Conservation (phyloP, 1,140 invertebrate species). For the Zaprionus africanus region DNA sequence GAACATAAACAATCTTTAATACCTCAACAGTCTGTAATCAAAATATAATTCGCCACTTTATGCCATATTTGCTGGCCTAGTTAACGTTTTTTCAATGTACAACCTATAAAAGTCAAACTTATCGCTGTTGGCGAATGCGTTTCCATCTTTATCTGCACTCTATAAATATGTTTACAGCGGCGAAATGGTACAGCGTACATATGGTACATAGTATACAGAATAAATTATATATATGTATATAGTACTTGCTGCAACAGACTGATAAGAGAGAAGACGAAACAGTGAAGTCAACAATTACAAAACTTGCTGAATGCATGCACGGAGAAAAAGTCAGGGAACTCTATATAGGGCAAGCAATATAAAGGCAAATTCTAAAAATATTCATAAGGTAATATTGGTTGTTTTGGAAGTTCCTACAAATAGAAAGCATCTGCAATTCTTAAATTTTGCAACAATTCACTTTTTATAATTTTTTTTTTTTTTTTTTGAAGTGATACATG, state of each 20-base stretch:
- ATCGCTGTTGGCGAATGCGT: background rate
- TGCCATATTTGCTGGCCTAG: background rate
- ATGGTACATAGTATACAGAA: background rate
- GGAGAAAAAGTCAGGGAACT: background rate
- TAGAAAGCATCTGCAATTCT: background rate
- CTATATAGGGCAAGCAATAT: background rate
- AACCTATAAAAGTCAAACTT: background rate
- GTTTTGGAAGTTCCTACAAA: background rate
- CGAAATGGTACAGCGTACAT: background rate
- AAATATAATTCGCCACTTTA: background rate
- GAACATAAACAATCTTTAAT: background rate
- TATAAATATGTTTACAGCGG: background rate
- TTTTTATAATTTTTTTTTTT: background rate
- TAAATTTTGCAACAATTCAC: background rate
- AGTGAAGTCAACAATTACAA: background rate
- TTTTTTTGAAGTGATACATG: background rate
- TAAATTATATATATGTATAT: background rate
- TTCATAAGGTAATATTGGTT: background rate
- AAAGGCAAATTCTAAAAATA: background rate
- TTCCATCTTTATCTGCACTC: background rate
- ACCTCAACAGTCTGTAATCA: background rate
- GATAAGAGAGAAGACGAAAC: conserved; percentile 12
- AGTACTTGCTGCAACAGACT: background rate
- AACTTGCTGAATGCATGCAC: background rate
- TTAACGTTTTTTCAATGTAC: background rate